Evolutionary conservation across 2,888 invertebrate species (phyloP), one percentile per base, ranked within the genome.

Genomic region (Dryomyza anilis): DNA sequence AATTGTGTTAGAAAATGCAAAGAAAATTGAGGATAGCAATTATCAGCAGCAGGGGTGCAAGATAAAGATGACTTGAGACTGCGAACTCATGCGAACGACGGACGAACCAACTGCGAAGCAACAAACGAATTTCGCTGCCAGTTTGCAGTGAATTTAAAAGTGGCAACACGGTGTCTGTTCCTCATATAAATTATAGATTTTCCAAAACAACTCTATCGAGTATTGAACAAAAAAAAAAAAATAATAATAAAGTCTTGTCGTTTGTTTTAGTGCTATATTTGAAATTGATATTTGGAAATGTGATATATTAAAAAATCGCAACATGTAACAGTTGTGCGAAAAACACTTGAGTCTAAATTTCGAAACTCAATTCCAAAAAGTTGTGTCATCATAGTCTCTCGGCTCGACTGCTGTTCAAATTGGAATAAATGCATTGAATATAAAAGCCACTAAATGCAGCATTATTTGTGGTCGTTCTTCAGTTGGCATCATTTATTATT

Each of bases 151-250:
- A 48, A 60, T 48, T 48, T 48, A 50, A 39, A 57, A 46, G 48
- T 25, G 48, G 59, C 46, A 48, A 23, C 27, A 23, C 25, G 56
- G 39, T 39, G 23, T 60, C 43, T 16, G 43, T 52, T 48, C 30
- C 29, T 29, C 48, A 29, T 19, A n/a, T n/a, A 48, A 29, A 50
- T 23, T 60, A 60, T 60, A 60, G 59, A 60, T 60, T 60, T 59
- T 60, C 30, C 59, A 29, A 60, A 48, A 23, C 2, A 19, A 7
- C 16, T 33, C 27, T 10, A 3, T 25, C 7, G 27, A 27, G 25
- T 23, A 16, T 25, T 43, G 16, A 21, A 12, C 21, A 23, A 56
- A 56, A 36, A 36, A 16, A 29, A 25, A 29, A 33, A 1, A 33
- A 56, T 36, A n/a, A 23, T 25, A 39, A 33, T 2, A 55, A 33